These are phyloP conservation scores for Sphenopsis melanotis DNA, from an alignment of 2,797 vertebrate species.

Conservation along the genomic window DNA sequence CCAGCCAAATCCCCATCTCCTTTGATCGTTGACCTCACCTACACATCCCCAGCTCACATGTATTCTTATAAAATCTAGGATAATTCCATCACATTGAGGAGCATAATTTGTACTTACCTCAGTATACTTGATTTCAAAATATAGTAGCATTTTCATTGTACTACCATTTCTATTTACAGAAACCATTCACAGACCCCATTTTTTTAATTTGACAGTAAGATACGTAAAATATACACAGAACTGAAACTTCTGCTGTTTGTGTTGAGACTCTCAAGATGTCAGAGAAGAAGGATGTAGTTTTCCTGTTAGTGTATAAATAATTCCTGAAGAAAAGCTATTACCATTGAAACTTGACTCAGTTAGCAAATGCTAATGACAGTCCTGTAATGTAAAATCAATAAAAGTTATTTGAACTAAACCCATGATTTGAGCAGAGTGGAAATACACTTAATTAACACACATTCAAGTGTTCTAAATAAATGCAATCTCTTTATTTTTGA, in stretches of 20 bases:
- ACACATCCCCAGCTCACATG: not conserved
- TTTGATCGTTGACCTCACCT: not conserved
- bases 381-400: conserved; percentile 30
- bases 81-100: not conserved
- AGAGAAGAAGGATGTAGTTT: conserved; percentile 6
- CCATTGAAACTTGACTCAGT: not conserved
- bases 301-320: conserved; percentile 27
- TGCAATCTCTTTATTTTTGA: conserved; percentile 28
- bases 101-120: not conserved
- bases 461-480: conserved; percentile 5
- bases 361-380: conserved; percentile 16
- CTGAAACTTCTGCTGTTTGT: not conserved
- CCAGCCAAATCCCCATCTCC: not conserved
- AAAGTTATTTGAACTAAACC: not conserved
- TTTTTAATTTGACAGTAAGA: not conserved
- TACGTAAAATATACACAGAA: not conserved
- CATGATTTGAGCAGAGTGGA: not conserved
- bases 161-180: not conserved
- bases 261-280: not conserved
- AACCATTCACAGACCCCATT: not conserved
- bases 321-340: conserved; percentile 17
- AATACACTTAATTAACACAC: conserved; percentile 25
- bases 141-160: not conserved
- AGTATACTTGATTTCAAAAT: not conserved
- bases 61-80: not conserved